A percentile compares a stretch with the other conserved stretches of the same genome.
These are phyloP conservation scores for Hestina assimilis DNA, from an alignment of 1,140 invertebrate genomes.

Conservation along the genomic window DNA sequence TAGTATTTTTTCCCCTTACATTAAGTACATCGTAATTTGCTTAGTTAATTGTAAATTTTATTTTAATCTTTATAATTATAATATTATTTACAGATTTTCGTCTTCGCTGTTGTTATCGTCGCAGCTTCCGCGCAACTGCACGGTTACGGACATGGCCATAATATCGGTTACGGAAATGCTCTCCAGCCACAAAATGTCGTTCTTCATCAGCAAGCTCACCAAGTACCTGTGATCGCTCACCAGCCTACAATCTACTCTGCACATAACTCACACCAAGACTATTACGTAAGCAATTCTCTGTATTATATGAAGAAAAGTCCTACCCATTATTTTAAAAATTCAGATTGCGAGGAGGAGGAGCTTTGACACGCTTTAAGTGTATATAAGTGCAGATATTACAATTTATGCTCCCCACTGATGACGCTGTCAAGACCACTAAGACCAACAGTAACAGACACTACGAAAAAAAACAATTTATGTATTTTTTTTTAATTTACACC, in stretches of 20 bases:
- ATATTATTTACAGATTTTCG: background rate
- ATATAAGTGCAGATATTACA: too few relatives aligned
- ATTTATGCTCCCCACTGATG: too few relatives aligned
- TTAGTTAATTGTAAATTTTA: background rate
- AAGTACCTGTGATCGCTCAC: background rate
- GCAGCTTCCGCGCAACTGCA: background rate
- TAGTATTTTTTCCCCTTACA: too few relatives aligned
- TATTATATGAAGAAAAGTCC: too few relatives aligned
- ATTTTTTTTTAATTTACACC: too few relatives aligned
- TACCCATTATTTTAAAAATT: too few relatives aligned
- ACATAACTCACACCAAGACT: background rate
- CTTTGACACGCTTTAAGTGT: too few relatives aligned
- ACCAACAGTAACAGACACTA: too few relatives aligned
- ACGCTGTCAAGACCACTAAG: too few relatives aligned
- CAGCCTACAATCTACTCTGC: background rate
- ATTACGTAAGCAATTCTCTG: background rate
- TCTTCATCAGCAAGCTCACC: background rate
- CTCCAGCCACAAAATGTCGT: background rate
- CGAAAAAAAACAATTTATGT: too few relatives aligned
- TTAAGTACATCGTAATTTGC: too few relatives aligned
- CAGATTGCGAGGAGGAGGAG: too few relatives aligned
- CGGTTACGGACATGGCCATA: constrained; percentile 14
- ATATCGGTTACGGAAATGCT: constrained; percentile 10
- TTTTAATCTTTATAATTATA: background rate
- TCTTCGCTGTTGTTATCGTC: background rate